Evolutionary conservation across 2,888 invertebrate species (phyloP), one percentile per base, ranked within the genome.

Genomic region (Platynereis dumerilii): DNA sequence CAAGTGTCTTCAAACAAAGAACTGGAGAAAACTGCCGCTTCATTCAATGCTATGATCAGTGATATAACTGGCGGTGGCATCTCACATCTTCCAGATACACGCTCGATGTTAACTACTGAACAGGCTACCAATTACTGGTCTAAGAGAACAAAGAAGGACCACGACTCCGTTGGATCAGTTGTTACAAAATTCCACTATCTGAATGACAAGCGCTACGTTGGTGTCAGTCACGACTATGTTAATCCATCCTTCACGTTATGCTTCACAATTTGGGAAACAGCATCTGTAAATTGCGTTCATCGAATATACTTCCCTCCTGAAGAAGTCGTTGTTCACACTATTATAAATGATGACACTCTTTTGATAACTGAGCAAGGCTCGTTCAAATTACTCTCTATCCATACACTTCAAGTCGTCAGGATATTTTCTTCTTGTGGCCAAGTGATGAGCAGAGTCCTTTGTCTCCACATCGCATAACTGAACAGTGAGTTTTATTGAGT

Each of bases 101-200:
- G 39, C 3, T 22, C 29, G 20, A 17, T 64, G 22, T 48, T 67
- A n/a, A 67, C 68, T 1, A 60, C 56, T 10, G 48, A 66, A 26
- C 53, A 60, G 15, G 29, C 44, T n/a, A 53, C 60, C 20, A 67
- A 65, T 28, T 69, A 69, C 65, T 69, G 69, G 69, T 67, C 67
- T 29, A 54, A 48, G 15, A n/a, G 17, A 20, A 12, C 17, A n/a
- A 7, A n/a, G 5, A 5, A 48, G 7, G 3, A n/a, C 48, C n/a
- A 48, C 10, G 20, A 20, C 20, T n/a, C n/a, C 48, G 7, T 48
- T 7, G n/a, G 7, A 17, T 5, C 42, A 27, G 53, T 69, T 12
- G 44, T 28, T 17, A 64, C 60, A 1, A 26, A 48, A 39, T 64
- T 67, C 42, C 29, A 53, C 20, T 1, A 26, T 3, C 55, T 64